Percentiles rank a stretch among this genome's conserved stretches.
These are phyloP conservation scores for Phaetusa simplex DNA, from an alignment of 2,113 vertebrate species.

Conservation along the genomic window DNA sequence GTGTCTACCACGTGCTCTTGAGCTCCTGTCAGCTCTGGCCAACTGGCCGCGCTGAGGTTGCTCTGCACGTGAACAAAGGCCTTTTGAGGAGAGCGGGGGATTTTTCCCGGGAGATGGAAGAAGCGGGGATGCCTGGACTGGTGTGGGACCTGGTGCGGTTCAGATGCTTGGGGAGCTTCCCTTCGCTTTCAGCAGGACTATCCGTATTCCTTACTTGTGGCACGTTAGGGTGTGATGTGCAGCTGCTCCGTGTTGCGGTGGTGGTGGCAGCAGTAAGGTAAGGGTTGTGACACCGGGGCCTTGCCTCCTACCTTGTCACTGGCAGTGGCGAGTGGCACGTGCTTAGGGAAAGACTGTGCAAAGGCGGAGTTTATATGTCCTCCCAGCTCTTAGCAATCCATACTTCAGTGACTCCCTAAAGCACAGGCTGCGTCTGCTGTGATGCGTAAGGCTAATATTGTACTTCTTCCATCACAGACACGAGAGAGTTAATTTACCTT, in stretches of 20 bases:
- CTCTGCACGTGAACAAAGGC: neutral
- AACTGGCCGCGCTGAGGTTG: neutral
- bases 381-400: neutral
- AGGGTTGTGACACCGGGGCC: rapidly evolving
- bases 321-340: neutral
- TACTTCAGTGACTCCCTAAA: neutral
- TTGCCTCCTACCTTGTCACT: neutral
- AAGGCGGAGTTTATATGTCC: rapidly evolving
- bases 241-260: neutral
- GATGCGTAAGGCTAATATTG: neutral
- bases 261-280: neutral
- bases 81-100: neutral
- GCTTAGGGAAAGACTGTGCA: rapidly evolving
- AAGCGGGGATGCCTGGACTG: neutral
- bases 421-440: neutral
- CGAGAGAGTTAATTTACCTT: neutral
- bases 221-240: rapidly evolving
- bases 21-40: neutral
- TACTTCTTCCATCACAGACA: neutral
- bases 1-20: neutral
- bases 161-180: neutral
- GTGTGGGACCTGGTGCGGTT: neutral
- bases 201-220: rapidly evolving
- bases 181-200: neutral
- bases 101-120: neutral